Evolutionary conservation across 2,888 invertebrate genomes (phyloP).

Genomic region (Drosophila greeni): DNA sequence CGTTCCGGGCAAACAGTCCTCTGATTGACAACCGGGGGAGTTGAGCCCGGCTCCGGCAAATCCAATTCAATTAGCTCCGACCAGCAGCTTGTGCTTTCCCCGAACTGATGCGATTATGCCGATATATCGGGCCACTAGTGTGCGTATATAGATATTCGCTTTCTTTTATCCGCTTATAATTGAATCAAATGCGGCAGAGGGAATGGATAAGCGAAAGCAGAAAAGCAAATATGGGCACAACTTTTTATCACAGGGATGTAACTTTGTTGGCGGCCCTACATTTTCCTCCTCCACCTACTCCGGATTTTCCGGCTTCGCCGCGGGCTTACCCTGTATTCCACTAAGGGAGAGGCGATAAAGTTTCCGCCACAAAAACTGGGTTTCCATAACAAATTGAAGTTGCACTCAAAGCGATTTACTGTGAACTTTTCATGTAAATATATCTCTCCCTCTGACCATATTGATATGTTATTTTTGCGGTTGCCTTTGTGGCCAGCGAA

Average conservation of each 20-base stretch:
- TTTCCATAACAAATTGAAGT: conserved; percentile 35
- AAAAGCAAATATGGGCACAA: conserved; percentile 68
- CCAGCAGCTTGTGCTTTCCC: conserved; percentile 24
- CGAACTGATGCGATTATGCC: conserved; percentile 30
- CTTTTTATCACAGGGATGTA: conserved; percentile 64
- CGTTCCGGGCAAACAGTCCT: conserved; percentile 14
- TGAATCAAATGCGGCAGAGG: conserved; percentile 66
- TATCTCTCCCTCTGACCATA: background rate
- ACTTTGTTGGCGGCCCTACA: conserved; percentile 25
- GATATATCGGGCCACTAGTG: conserved; percentile 18
- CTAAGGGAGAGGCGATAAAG: conserved; percentile 15
- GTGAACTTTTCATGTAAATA: conserved; percentile 26
- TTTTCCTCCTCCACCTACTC: conserved; percentile 1
- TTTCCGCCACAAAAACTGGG: conserved; percentile 26
- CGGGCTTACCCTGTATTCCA: conserved; percentile 13
- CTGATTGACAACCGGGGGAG: conserved; percentile 19
- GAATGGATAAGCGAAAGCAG: conserved; percentile 34
- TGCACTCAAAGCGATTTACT: conserved; percentile 25
- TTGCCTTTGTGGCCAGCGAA: conserved; percentile 10
- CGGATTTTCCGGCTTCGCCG: conserved; percentile 13
- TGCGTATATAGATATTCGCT: conserved; percentile 40
- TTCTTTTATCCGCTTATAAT: conserved; percentile 66
- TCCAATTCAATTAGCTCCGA: conserved; percentile 67
- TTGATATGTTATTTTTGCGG: conserved; percentile 35
- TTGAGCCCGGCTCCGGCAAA: conserved; percentile 51